Base-by-base conservation (phyloP, 2,113 vertebrate genomes). In the Lophotis ruficrista region DNA sequence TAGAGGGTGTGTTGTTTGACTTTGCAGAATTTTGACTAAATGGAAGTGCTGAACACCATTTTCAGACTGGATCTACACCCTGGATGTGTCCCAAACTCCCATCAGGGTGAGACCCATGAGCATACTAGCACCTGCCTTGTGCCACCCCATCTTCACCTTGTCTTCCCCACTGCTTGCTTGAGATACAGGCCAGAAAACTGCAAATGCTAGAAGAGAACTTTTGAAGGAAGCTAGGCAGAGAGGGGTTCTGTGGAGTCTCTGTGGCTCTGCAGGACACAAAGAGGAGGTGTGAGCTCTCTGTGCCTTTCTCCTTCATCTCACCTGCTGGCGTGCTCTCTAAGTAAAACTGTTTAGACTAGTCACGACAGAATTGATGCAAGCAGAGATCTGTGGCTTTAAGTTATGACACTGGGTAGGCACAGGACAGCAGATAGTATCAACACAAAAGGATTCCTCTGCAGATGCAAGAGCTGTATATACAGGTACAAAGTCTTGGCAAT, bases 231-330 rank as follows among this genome's bases (percentile, higher is more conserved):
- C 14, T 22, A 71, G 35, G 41, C 35, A 48, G 31, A 60, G 48
- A 70, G 18, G 9, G 41, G 23, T 18, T 71, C 1, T 10, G 6
- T 56, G 47, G 25, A 43, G 22, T 70, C 22, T 76, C 12, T 10
- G 0, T n/a, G 25, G 41, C 10, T 51, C 58, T 50, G n/a, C 18
- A 43, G 41, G 51, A 35, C 6, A 20, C 0, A 0, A 51, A 38
- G 18, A 54, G 43, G 37, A 50, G 37, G 28, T 76, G 27, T 27
- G 54, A 75, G 28, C 35, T 80, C 20, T 58, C 28, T 54, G 14
- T 70, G 57, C 28, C 18, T 38, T 11, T 33, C 25, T 70, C 10
- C 10, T 60, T 51, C 35, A 30, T 27, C 43, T 68, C 9, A 7
- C 22, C 25, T 43, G 30, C 37, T 73, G 38, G 8, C 30, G 10